These are phyloP conservation scores for Lottia scabra DNA, from an alignment of 2,888 invertebrate genomes.

Conservation along the genomic window DNA sequence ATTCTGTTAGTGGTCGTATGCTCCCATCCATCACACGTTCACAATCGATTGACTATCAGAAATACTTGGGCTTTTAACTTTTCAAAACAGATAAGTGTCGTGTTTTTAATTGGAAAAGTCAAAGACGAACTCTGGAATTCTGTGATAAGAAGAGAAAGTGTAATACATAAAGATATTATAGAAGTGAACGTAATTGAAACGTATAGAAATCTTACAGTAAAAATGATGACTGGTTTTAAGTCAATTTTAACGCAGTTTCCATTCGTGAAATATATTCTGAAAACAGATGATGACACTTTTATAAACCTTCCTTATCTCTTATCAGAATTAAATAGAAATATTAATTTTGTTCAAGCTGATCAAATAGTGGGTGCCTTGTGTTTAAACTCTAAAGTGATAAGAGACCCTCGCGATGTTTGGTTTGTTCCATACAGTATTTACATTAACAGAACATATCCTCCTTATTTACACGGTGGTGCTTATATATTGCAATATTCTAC, in stretches of 20 bases:
- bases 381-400: conserved; percentile 30
- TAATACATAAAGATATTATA: conserved; percentile 35
- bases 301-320: conserved; percentile 35
- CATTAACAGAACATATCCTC: conserved; percentile 29
- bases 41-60: conserved; percentile 33
- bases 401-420: conserved; percentile 39
- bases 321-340: conserved; percentile 19
- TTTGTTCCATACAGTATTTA: conserved; percentile 31
- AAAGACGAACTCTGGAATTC: conserved; percentile 28
- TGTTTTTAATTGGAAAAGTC: conserved; percentile 32
- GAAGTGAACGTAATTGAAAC: conserved; percentile 32
- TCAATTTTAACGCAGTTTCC: conserved; percentile 26
- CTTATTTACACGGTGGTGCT: conserved; percentile 38
- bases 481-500: conserved; percentile 34
- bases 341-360: conserved; percentile 10
- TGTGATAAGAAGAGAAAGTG: conserved; percentile 29
- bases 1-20: conserved; percentile 31
- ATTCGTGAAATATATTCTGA: conserved; percentile 33
- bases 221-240: conserved; percentile 33
- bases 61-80: conserved; percentile 30
- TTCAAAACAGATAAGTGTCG: conserved; percentile 17
- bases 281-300: conserved; percentile 43
- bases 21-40: conserved; percentile 32
- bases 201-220: conserved; percentile 36
- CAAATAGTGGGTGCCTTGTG: conserved; percentile 38